phyloP scores from a whole-genome alignment of 2,113 vertebrate genomes.

The Copsychus sechellarum region DNA sequence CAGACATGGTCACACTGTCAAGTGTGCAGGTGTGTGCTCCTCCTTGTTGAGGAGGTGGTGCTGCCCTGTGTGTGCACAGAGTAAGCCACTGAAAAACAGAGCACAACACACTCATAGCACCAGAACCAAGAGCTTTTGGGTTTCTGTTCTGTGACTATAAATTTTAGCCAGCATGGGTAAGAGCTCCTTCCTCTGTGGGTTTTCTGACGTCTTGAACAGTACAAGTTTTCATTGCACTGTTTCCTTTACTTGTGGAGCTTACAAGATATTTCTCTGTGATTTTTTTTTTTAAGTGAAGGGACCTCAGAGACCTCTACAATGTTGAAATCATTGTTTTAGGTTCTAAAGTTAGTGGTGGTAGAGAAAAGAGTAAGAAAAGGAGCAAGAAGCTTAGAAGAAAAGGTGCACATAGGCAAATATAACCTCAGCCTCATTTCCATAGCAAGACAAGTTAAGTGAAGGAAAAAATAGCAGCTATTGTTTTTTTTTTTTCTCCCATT shows the following conservation, averaged over 20 bases:
- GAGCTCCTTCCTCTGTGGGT: neutral
- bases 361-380: neutral
- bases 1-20: rapidly evolving
- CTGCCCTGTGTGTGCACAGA: neutral
- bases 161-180: neutral
- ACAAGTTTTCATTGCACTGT: neutral
- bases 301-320: neutral
- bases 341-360: neutral
- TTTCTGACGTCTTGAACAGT: neutral
- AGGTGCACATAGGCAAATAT: neutral
- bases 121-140: neutral
- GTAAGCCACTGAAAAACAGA: neutral
- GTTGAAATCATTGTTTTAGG: neutral
- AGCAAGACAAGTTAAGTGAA: neutral
- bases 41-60: neutral
- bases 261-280: neutral
- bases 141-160: neutral
- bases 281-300: neutral
- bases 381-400: neutral
- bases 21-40: neutral
- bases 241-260: neutral
- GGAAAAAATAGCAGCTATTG: neutral
- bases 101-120: neutral
- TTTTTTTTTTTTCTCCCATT: neutral
- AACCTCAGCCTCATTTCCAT: neutral